phyloP scores from a whole-genome alignment of 2,113 vertebrate species.

The Tragulus kanchil region DNA sequence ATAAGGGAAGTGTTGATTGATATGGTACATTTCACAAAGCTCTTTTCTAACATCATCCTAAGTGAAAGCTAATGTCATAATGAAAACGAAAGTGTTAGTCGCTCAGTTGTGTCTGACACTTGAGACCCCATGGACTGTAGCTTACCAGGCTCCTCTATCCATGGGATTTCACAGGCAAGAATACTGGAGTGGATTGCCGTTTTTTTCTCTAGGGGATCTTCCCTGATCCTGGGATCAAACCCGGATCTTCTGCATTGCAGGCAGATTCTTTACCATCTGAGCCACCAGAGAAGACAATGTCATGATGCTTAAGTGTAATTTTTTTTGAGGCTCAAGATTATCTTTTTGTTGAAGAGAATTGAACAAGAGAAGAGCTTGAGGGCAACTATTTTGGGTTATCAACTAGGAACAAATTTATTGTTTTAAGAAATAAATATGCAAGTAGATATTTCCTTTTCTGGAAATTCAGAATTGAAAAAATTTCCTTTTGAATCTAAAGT shows the following conservation, averaged over 20 bases:
- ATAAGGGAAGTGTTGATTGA: neutral
- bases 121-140: no score
- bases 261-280: no score
- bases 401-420: neutral
- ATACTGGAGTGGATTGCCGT: no score
- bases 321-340: neutral
- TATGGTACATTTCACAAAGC: neutral
- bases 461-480: neutral
- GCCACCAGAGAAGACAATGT: neutral
- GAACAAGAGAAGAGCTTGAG: neutral
- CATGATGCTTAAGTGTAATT: neutral
- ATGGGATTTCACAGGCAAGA: no score
- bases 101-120: no score
- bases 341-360: constrained; percentile 47
- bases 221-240: no score
- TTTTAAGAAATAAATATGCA: constrained; percentile 45
- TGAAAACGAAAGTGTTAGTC: no score
- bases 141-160: no score
- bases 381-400: neutral
- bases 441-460: constrained; percentile 12
- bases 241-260: no score
- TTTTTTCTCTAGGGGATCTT: no score
- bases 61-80: constrained; percentile 9
- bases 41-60: neutral
- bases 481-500: constrained; percentile 13